Base-by-base conservation (phyloP, 1,140 invertebrate species). In the Gerris buenoi region DNA sequence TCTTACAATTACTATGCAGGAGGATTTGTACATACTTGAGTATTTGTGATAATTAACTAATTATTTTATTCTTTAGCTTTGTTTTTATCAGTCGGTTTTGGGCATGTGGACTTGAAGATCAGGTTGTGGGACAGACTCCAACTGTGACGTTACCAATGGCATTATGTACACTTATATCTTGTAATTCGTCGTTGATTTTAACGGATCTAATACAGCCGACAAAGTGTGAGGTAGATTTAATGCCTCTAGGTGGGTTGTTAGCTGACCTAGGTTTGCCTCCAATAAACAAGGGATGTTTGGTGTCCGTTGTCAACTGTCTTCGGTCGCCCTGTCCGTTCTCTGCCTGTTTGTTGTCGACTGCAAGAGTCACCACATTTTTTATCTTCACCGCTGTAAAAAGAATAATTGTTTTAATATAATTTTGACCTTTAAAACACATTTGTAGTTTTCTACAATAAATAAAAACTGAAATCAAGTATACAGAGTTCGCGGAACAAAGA, bases 271-370 rank as follows among this genome's bases (percentile, higher is more conserved):
- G 86, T 76, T 95, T 86, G 0, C 94, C 93, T 33, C 95, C 95
- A 71, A 98, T 81, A 76, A 88, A 98, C 1, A 98, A 77, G 0
- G 91, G 87, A 71, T 92, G 86, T 27, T 85, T 87, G 0, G 93
- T 94, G 68, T 91, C 85, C 0, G 91, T 89, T 1, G 84, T 82
- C 0, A 81, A 80, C 1, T 83, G 80, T 60, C 81, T 81, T 2
- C 46, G 46, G 33, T 76, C 75, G 18, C 90, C 88, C n/a, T 88
- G 81, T 3, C 84, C 82, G 5, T 87, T 78, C 65, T 85, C 75
- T 1, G 84, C 79, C 72, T 84, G 82, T 67, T 85, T 80, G 56
- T 88, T 86, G 76, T 96, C 90, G 0, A 95, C 89, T 0, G 85
- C 84, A 13, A 97, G 75, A 0, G 86, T 84, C 0, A 94, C 85